These are phyloP conservation scores for Cheilinus undulatus DNA, from an alignment of 2,113 vertebrate species.

Conservation along the genomic window DNA sequence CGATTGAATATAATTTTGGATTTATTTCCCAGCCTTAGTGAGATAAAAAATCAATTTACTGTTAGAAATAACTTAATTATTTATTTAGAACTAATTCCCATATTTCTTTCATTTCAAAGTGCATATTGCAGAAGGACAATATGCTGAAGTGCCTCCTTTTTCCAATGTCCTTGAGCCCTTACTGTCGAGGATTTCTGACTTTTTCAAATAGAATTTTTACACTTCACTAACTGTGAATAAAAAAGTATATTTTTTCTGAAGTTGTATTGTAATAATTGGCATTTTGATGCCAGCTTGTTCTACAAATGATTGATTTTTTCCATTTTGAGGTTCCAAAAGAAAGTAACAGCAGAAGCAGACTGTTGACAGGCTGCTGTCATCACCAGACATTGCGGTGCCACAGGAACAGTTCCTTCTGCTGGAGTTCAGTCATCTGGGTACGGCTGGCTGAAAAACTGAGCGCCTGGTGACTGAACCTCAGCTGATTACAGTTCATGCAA, in stretches of 20 bases:
- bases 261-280: background rate
- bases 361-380: background rate
- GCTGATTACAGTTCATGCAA: conserved; percentile 54
- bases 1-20: too few relatives aligned
- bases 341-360: background rate
- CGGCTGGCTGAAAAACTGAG: background rate
- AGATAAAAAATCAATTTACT: too few relatives aligned
- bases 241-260: background rate
- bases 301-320: background rate
- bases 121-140: background rate
- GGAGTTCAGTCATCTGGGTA: background rate
- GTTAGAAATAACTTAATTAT: too few relatives aligned
- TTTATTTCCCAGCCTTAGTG: too few relatives aligned
- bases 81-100: too few relatives aligned
- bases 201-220: background rate
- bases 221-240: background rate
- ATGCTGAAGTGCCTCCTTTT: background rate
- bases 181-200: background rate
- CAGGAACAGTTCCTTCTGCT: background rate
- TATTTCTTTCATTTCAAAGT: too few relatives aligned
- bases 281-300: background rate
- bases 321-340: background rate
- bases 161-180: too few relatives aligned
- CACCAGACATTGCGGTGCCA: background rate
- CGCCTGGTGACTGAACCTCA: conserved; percentile 45